Evolutionary conservation across 2,888 invertebrate genomes (phyloP), one percentile per base, ranked within the genome.

Genomic region (Brachyopa scutellaris): DNA sequence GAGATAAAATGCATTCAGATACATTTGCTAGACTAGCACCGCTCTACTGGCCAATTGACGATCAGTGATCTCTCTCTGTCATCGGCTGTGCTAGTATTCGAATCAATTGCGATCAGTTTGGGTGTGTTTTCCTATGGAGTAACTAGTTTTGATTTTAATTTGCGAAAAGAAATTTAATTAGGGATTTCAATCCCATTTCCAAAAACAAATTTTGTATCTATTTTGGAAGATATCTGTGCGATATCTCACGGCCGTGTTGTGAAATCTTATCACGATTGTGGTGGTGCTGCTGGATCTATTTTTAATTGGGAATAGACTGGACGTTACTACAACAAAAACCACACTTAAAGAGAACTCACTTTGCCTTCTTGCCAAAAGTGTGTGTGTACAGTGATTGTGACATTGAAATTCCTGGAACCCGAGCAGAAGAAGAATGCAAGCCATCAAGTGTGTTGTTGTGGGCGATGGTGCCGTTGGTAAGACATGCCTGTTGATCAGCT

Each of bases 381-480:
- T 51, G 15, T 33, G 17, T 64, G 8, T 0, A 6, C 0, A n/a
- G 4, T 15, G 15, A 15, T 45, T 47, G 69, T 72, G 82, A 76
- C 79, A 73, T 69, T 80, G 83, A 61, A 80, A 64, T 29, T 64
- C 11, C 62, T 57, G 42, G 47, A 42, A 85, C 77, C 85, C 29
- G 7, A 53, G 36, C 2, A 5, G 8, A 45, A 67, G 31, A 29
- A 55, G 42, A 59, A 89, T 89, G 89, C 89, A 89, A 85, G 89
- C 90, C 40, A 89, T 89, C 85, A 90, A 89, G 82, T 89, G 89
- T 85, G 89, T 90, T 79, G 90, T 89, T 78, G 89, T 89, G 84
- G 89, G 89, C 85, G 89, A 89, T 84, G 89, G 89, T 85, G 89
- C 89, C 82, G 89, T 89, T 53, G 89, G 89, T 85, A 89, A 89